Evolutionary conservation across 2,888 invertebrate species (phyloP).

Genomic region (Melieria picta): DNA sequence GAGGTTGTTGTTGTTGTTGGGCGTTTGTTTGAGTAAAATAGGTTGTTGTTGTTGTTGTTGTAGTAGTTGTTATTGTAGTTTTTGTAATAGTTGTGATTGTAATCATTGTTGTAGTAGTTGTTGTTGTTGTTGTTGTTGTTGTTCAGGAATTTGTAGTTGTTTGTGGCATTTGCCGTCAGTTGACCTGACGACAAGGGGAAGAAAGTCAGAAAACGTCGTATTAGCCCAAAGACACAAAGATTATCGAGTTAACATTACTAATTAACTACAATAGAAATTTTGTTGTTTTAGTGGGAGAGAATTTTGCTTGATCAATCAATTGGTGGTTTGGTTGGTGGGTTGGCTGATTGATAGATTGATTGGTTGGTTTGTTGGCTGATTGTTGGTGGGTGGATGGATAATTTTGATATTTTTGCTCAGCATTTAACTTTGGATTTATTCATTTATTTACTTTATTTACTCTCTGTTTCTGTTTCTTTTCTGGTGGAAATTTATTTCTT

Average conservation of each 20-base stretch:
- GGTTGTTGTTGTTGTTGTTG: conserved; percentile 47
- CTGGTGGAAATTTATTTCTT: conserved; percentile 55
- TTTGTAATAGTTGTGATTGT: conserved; percentile 56
- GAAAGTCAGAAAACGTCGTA: conserved; percentile 67
- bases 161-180: conserved; percentile 67
- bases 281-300: too few relatives aligned
- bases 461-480: conserved; percentile 27
- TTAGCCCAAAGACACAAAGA: conserved; percentile 64
- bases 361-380: too few relatives aligned
- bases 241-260: conserved; percentile 14
- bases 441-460: conserved; percentile 38
- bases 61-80: conserved; percentile 46
- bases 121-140: conserved; percentile 52
- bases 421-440: conserved; percentile 44
- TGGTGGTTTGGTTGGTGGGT: too few relatives aligned
- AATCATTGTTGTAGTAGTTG: conserved; percentile 53
- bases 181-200: conserved; percentile 68
- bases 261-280: too few relatives aligned
- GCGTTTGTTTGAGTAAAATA: conserved; percentile 40
- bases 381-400: too few relatives aligned
- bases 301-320: too few relatives aligned
- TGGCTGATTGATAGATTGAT: too few relatives aligned
- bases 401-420: conserved; percentile 15
- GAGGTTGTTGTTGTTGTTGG: conserved; percentile 51
- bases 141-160: conserved; percentile 49